A percentile compares a stretch with the other conserved stretches of the same genome.
These are phyloP conservation scores for Drosophila azteca DNA, from an alignment of 1,140 invertebrate species.

Conservation along the genomic window DNA sequence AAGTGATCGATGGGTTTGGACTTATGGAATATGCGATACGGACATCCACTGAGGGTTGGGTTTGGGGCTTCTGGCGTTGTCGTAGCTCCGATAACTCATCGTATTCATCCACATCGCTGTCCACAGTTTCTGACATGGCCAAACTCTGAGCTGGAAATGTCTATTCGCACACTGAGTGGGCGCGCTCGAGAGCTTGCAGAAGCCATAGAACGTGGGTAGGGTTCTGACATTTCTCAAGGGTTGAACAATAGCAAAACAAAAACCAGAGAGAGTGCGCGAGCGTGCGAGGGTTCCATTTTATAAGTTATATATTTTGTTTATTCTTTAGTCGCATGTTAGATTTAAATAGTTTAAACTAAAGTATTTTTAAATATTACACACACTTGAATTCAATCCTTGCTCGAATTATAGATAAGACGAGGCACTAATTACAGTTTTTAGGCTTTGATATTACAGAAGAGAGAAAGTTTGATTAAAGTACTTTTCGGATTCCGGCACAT, in stretches of 20 bases:
- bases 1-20: neutral
- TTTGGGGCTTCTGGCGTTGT: constrained; percentile 45
- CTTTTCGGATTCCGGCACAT: constrained; percentile 22
- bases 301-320: constrained; percentile 55
- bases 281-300: constrained; percentile 15
- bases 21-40: neutral
- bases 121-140: constrained; percentile 58
- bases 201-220: constrained; percentile 23
- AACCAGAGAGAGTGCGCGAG: neutral
- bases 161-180: constrained; percentile 16
- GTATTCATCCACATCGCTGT: constrained; percentile 68
- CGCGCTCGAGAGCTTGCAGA: constrained; percentile 3
- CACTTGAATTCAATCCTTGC: constrained; percentile 55
- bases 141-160: constrained; percentile 32
- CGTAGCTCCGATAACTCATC: constrained; percentile 70
- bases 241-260: constrained; percentile 26
- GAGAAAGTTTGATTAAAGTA: constrained; percentile 48
- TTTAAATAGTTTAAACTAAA: constrained; percentile 72
- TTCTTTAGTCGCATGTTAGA: constrained; percentile 61
- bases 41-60: constrained; percentile 65
- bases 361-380: constrained; percentile 72
- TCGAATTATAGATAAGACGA: constrained; percentile 43
- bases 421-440: constrained; percentile 57
- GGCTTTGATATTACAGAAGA: constrained; percentile 50
- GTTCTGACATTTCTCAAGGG: constrained; percentile 29